phyloP scores from a whole-genome alignment of 2,888 invertebrate species.

The Beris chalybata region DNA sequence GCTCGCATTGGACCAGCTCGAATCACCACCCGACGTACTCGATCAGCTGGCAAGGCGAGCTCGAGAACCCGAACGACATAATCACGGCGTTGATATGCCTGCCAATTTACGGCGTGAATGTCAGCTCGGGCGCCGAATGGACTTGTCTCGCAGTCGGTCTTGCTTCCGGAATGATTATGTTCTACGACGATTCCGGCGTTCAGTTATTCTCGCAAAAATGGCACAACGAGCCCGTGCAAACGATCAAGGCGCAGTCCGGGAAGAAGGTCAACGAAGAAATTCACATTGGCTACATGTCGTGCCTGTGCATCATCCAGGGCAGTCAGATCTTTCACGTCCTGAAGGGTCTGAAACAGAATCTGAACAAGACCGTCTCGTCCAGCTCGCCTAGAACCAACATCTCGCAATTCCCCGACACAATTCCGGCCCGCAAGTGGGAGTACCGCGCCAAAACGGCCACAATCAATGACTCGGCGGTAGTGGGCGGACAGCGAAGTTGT shows the following conservation, averaged over 20 bases:
- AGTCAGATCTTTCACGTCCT: conserved; percentile 74
- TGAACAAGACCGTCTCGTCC: conserved; percentile 51
- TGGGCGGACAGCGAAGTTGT: conserved; percentile 62
- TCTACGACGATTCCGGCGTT: conserved; percentile 87
- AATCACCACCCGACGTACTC: conserved; percentile 56
- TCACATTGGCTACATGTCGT: conserved; percentile 63
- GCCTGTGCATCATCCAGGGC: conserved; percentile 73
- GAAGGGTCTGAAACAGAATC: conserved; percentile 76
- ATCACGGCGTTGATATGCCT: conserved; percentile 58
- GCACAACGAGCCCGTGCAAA: conserved; percentile 77
- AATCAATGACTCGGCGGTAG: conserved; percentile 77
- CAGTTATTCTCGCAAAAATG: conserved; percentile 80
- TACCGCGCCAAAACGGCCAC: conserved; percentile 74
- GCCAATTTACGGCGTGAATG: conserved; percentile 54
- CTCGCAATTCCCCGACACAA: conserved; percentile 46
- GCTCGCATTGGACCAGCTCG: conserved; percentile 64
- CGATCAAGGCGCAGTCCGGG: conserved; percentile 75
- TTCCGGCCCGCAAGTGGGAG: conserved; percentile 85
- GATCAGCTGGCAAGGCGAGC: conserved; percentile 61
- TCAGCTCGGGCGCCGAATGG: conserved; percentile 79
- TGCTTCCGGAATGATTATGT: conserved; percentile 79
- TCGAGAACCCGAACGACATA: conserved; percentile 59
- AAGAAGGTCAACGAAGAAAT: conserved; percentile 55
- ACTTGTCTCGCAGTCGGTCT: conserved; percentile 88
- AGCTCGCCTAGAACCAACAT: conserved; percentile 49